Evolutionary conservation across 2,888 invertebrate species (phyloP).

Genomic region (Drosophila tanythrix): DNA sequence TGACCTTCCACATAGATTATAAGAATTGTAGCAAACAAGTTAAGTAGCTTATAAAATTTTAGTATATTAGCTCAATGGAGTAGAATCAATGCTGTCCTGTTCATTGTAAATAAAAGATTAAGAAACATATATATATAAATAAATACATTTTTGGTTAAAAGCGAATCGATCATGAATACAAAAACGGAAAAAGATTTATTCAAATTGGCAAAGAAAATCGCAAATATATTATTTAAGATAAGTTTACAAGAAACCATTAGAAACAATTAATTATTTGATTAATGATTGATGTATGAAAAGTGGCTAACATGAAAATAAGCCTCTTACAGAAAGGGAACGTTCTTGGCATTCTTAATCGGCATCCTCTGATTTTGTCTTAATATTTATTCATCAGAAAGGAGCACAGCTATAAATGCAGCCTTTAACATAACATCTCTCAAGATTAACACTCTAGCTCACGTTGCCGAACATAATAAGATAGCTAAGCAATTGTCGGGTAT

Average conservation of each 20-base stretch:
- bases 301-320: background rate
- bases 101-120: no score
- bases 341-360: background rate
- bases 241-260: background rate
- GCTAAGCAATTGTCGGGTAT: conserved; percentile 9
- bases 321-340: background rate
- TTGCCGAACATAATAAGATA: background rate
- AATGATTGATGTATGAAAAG: background rate
- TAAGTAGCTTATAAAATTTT: background rate
- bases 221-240: no score
- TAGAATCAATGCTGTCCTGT: no score
- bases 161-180: background rate
- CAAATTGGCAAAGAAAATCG: no score
- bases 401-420: background rate
- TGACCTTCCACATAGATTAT: no score
- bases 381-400: background rate
- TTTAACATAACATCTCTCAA: background rate
- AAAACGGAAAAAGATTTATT: background rate
- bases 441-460: background rate
- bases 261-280: no score
- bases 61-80: background rate
- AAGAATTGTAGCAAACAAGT: background rate
- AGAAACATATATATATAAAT: background rate
- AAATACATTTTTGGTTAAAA: background rate
- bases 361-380: background rate